Conservation (phyloP, 2,797 vertebrate genomes). For the Cygnus olor region DNA sequence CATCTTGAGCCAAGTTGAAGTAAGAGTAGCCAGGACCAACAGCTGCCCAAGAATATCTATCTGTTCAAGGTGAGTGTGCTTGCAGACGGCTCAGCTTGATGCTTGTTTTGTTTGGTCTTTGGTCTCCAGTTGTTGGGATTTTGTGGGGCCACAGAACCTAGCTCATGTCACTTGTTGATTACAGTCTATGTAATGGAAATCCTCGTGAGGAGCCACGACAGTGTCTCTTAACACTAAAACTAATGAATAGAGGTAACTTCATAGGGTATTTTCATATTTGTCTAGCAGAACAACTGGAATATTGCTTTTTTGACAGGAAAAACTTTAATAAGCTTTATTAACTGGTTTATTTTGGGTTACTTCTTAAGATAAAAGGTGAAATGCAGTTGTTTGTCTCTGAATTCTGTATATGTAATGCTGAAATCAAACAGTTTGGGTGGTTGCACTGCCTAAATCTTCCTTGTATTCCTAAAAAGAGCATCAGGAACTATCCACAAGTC, state of each 20-base stretch:
- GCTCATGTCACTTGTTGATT: background rate
- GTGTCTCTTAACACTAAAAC: background rate
- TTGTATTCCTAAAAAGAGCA: slow-evolving; percentile 16
- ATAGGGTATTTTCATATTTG: background rate
- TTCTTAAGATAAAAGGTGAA: slow-evolving; percentile 31
- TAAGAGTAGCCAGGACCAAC: background rate
- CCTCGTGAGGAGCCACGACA: background rate
- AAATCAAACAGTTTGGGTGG: slow-evolving; percentile 11
- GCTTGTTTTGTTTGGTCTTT: background rate
- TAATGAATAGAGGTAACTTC: background rate
- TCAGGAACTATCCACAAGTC: slow-evolving; percentile 2
- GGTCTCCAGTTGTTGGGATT: background rate
- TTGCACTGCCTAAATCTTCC: slow-evolving; percentile 60
- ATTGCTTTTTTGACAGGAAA: background rate
- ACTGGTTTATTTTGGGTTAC: slow-evolving; percentile 49
- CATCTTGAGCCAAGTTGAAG: slow-evolving; percentile 39
- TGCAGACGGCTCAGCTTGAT: fast-evolving
- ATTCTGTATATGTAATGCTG: slow-evolving; percentile 39
- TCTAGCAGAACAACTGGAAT: background rate
- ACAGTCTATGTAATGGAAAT: background rate
- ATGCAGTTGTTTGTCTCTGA: slow-evolving; percentile 1
- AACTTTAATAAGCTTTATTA: background rate
- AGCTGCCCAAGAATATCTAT: background rate
- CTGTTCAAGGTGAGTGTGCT: background rate
- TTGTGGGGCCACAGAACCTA: background rate